Conservation (phyloP, 2,113 vertebrate genomes). For the Rhabdornis inornatus region DNA sequence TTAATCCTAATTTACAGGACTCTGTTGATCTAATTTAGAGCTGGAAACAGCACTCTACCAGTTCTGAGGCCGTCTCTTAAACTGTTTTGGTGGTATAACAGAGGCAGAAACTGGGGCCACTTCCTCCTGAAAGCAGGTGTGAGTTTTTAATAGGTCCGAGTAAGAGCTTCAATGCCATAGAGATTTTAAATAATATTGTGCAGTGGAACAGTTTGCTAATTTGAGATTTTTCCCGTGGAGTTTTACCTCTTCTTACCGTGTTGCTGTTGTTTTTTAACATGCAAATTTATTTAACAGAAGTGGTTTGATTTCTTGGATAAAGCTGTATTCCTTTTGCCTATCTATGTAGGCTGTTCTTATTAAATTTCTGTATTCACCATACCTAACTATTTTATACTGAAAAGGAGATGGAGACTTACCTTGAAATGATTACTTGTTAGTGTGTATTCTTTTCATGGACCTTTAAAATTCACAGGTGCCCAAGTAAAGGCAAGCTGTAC, state of each 20-base stretch:
- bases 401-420: background rate
- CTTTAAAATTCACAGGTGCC: background rate
- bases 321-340: background rate
- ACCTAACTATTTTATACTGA: background rate
- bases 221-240: background rate
- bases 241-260: background rate
- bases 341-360: background rate
- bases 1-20: background rate
- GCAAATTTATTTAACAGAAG: background rate
- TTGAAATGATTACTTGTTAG: background rate
- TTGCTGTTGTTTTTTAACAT: background rate
- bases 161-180: background rate
- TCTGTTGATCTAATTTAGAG: background rate
- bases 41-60: background rate
- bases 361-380: background rate
- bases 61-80: background rate
- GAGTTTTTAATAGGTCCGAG: background rate
- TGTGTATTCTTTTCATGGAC: background rate
- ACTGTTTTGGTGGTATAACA: background rate
- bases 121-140: background rate
- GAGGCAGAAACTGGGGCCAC: background rate
- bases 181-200: background rate
- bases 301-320: background rate
- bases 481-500: background rate
- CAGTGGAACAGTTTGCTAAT: background rate